phyloP scores from a whole-genome alignment of 2,113 vertebrate species.

The Otis tarda region DNA sequence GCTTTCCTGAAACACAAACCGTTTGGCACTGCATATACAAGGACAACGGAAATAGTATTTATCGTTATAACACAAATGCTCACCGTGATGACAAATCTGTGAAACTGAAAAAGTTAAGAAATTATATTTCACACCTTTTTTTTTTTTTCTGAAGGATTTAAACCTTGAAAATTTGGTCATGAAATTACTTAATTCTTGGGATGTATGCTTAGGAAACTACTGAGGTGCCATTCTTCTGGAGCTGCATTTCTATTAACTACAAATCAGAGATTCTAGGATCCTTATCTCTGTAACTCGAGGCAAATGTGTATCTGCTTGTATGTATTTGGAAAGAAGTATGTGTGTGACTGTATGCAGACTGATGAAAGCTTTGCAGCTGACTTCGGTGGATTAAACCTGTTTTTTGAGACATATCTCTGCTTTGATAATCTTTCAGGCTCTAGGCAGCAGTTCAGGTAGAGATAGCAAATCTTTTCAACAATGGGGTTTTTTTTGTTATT shows the following conservation, averaged over 20 bases:
- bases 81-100: not conserved
- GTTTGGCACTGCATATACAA: not conserved
- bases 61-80: not conserved
- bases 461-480: not conserved
- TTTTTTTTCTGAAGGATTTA: not conserved
- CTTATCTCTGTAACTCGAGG: not conserved
- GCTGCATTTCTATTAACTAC: not conserved
- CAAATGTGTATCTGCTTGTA: not conserved
- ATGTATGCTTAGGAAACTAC: not conserved
- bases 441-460: not conserved
- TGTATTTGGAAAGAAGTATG: slow-evolving; percentile 5
- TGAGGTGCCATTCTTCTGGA: not conserved
- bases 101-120: not conserved
- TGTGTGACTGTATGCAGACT: not conserved
- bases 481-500: not conserved
- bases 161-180: not conserved
- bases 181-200: not conserved
- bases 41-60: not conserved
- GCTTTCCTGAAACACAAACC: not conserved
- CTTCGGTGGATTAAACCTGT: not conserved
- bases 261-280: not conserved
- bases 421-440: not conserved
- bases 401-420: not conserved
- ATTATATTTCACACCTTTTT: not conserved
- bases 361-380: not conserved